phyloP scores from a whole-genome alignment of 2,113 vertebrate species.

The Macroglossus sobrinus region DNA sequence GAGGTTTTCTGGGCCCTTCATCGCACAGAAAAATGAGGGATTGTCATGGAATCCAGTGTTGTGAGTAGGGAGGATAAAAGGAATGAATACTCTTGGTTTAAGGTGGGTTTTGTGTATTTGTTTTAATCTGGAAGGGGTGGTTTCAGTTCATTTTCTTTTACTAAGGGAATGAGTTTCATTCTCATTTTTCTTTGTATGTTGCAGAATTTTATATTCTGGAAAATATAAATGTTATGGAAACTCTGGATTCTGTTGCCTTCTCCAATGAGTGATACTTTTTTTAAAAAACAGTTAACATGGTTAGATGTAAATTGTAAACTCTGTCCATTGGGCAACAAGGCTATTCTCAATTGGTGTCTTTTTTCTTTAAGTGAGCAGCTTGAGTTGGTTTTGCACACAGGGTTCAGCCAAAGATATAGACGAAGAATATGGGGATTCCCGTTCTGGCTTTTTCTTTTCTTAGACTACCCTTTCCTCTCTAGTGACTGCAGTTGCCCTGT shows the following conservation, averaged over 20 bases:
- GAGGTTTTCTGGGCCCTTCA: background rate
- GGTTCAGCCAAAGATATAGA: background rate
- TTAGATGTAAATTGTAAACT: background rate
- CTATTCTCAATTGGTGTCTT: background rate
- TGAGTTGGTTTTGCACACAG: background rate
- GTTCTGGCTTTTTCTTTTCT: background rate
- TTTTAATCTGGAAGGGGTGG: too few relatives aligned
- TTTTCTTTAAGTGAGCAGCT: background rate
- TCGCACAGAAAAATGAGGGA: fast-evolving
- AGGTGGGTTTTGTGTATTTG: too few relatives aligned
- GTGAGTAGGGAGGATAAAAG: background rate
- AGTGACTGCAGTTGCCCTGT: background rate
- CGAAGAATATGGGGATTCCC: background rate
- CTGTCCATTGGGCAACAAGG: background rate
- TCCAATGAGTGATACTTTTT: too few relatives aligned
- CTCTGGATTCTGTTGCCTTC: too few relatives aligned
- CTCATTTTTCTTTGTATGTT: background rate
- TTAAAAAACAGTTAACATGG: background rate
- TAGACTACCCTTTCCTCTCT: background rate
- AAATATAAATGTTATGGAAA: background rate
- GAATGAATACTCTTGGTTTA: background rate
- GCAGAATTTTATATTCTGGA: background rate
- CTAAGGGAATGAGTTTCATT: background rate
- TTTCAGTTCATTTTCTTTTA: background rate
- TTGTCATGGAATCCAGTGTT: background rate